phyloP scores from a whole-genome alignment of 2,888 invertebrate genomes.

The Eulithis prunata region DNA sequence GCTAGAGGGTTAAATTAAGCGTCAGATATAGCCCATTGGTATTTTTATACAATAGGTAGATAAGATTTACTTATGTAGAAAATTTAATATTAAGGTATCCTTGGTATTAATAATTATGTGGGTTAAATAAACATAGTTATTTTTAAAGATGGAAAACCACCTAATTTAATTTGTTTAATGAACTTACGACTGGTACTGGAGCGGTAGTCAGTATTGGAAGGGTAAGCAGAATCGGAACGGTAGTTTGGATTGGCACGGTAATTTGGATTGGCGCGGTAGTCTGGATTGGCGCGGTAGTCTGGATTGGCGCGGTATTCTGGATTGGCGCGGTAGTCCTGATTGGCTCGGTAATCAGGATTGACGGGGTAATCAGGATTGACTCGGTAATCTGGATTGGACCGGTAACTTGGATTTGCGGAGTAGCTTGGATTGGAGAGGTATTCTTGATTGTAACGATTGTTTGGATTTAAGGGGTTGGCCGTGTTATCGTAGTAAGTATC shows the following conservation, averaged over 20 bases:
- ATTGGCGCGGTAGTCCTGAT: slow-evolving; percentile 8
- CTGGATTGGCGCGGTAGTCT: slow-evolving; percentile 18
- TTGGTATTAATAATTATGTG: not conserved
- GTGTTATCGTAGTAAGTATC: slow-evolving; percentile 30
- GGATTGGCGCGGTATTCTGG: slow-evolving; percentile 18
- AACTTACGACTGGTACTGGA: slow-evolving; percentile 26
- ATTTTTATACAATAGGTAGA: too few species aligned
- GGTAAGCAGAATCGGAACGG: slow-evolving; percentile 16
- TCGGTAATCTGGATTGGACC: slow-evolving; percentile 13
- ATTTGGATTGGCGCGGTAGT: slow-evolving; percentile 19
- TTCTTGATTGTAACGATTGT: slow-evolving; percentile 21
- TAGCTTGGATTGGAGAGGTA: slow-evolving; percentile 13
- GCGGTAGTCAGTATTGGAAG: slow-evolving; percentile 17
- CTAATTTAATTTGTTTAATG: not conserved
- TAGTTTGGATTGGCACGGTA: slow-evolving; percentile 19
- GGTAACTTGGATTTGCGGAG: slow-evolving; percentile 14
- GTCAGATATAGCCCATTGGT: too few species aligned
- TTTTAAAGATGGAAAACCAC: not conserved
- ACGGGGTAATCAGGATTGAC: slow-evolving; percentile 19
- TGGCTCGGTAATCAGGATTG: slow-evolving; percentile 16
- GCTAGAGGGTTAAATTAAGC: too few species aligned
- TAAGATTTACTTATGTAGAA: too few species aligned
- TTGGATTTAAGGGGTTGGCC: slow-evolving; percentile 27
- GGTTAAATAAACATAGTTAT: not conserved
- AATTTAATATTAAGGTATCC: too few species aligned